Base-by-base conservation (phyloP, 2,888 invertebrate species). In the Mellilla xanthometata region DNA sequence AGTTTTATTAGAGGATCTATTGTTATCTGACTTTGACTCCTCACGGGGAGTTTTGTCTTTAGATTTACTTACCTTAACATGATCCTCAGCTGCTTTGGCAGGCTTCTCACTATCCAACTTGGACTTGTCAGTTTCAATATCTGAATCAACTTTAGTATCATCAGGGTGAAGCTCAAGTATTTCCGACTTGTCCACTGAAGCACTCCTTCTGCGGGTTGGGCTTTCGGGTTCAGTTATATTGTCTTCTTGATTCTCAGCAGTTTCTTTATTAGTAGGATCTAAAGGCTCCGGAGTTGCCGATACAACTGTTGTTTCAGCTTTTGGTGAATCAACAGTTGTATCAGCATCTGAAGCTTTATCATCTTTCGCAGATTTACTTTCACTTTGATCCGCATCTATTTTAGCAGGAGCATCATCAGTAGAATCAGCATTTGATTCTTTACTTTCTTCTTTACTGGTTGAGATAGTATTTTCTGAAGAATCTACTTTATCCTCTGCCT, bases 11-110 rank as follows among this genome's bases (percentile, higher is more conserved):
- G 65, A 73, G 68, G 64, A 60, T 60, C 71, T 73, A 67, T 61
- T 65, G 56, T 60, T 61, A 62, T 61, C 56, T 61, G 72, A 67
- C 46, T 67, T 68, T 55, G 65, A 58, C 65, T 73, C 76, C 55
- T 78, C 76, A 69, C 50, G 62, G 41, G 68, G 68, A 65, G 54
- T 66, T 65, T 70, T 66, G 61, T 72, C 80, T 70, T 76, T 78
- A 71, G 53, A 72, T 64, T 68, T 85, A 87, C 87, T 89, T 88
- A 88, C 88, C 87, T 87, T 63, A 41, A 65, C 60, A 40, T 19
- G 29, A 9, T 65, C 68, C 58, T 62, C 62, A 12, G 65, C 54
- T 48, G 56, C 55, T 23, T 49, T 58, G 41, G 58, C 52, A 40
- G 62, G 54, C 41, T 60, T 58, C 40, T 54, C 24, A 24, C 2